Evolutionary conservation across 2,797 vertebrate genomes (phyloP).

Genomic region (Coluber constrictor): DNA sequence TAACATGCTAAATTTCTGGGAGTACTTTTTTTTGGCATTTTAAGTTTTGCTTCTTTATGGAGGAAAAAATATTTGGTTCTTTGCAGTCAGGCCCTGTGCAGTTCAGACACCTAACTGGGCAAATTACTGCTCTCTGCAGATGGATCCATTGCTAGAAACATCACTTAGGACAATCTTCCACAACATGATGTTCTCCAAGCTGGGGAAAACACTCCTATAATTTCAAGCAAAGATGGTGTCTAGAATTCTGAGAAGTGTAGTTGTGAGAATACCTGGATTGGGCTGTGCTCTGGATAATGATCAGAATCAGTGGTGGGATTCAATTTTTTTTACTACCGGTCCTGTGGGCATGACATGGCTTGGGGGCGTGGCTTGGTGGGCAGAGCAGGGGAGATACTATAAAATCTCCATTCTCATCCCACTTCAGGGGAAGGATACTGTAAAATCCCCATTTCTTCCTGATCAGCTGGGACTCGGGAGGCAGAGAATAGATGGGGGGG

Average conservation of each 20-base stretch:
- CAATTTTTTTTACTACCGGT: too few species aligned
- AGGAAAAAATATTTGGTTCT: background rate
- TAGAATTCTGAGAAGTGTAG: background rate
- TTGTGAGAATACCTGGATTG: background rate
- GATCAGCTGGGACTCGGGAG: too few species aligned
- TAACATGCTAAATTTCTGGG: background rate
- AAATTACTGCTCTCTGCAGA: background rate
- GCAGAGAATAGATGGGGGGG: too few species aligned
- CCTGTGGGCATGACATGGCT: too few species aligned
- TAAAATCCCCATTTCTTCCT: too few species aligned
- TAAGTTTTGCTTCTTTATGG: background rate
- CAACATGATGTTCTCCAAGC: background rate
- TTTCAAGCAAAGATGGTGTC: background rate
- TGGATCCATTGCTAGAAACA: background rate
- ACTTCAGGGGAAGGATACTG: too few species aligned
- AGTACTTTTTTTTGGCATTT: background rate
- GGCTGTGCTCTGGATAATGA: background rate
- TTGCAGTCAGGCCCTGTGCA: background rate
- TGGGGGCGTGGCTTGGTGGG: too few species aligned
- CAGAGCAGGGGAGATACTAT: too few species aligned
- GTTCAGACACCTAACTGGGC: background rate
- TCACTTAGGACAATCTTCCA: background rate
- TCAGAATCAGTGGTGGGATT: background rate
- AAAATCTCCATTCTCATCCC: too few species aligned
- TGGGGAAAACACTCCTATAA: background rate